Evolutionary conservation across 2,113 vertebrate species (phyloP), one percentile per base, ranked within the genome.

Genomic region (Alethe castanea): DNA sequence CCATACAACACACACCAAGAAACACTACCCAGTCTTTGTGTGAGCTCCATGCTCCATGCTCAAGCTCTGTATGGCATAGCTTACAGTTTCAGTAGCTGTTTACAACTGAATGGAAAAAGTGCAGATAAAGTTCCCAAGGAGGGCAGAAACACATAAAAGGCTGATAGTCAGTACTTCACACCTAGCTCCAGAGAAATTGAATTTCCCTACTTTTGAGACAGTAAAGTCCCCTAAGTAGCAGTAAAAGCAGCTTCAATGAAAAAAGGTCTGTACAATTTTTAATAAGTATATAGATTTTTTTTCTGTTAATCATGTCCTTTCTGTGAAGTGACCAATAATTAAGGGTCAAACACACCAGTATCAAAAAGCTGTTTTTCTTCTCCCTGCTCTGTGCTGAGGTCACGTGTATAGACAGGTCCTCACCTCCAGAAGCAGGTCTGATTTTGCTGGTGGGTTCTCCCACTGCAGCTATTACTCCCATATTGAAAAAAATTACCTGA

Each of bases 1-100:
- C 24, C 57, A 1, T 19, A 17, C 16, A 52, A 44, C 14, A 44
- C 13, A 25, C 0, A 0, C 7, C 12, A 14, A 7, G 59, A 89
- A 93, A 69, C 26, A 38, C 31, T 50, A 44, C 42, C 50, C 44
- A 70, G 45, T 22, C 42, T 57, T 83, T 84, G 77, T 47, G 54
- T 23, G 45, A 73, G 33, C 40, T 73, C 50, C 35, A 35, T 35
- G 35, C 35, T 35, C 35, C 35, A 35, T 35, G 35, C 35, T 35
- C 35, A 35, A 35, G 35, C 35, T 35, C 35, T 35, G 35, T 35
- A 35, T 35, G 35, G 35, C 7, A 40, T 9, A 56, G 18, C 54
- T 90, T 62, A 65, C 50, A 82, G 52, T 45, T 85, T 93, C 54
- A 56, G 31, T 73, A 89, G 29, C 12, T 52, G 14, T 56, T 59